Conservation (phyloP, 2,888 invertebrate species). For the Eupithecia tripunctaria region DNA sequence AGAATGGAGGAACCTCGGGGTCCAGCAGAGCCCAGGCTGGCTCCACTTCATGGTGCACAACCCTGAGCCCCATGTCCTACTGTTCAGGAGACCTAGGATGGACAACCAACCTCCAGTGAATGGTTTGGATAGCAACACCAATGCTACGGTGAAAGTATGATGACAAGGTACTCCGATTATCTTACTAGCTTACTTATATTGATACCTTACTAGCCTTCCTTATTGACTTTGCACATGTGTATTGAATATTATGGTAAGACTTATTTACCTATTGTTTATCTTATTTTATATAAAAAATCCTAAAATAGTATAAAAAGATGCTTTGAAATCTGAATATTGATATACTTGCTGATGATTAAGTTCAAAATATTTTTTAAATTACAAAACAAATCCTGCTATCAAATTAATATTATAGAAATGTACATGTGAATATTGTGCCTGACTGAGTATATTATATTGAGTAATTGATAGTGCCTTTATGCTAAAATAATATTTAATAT, state of each 20-base stretch:
- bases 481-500: slow-evolving; percentile 4
- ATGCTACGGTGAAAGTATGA: slow-evolving; percentile 67
- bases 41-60: slow-evolving; percentile 96
- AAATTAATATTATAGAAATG: neutral
- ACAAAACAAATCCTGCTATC: neutral
- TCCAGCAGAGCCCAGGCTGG: slow-evolving; percentile 95
- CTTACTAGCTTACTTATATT: neutral
- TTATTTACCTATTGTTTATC: neutral
- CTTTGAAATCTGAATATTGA: neutral
- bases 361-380: neutral
- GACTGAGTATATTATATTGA: slow-evolving; percentile 28
- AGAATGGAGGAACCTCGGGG: slow-evolving; percentile 97
- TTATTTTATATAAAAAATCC: neutral
- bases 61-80: slow-evolving; percentile 94
- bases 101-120: slow-evolving; percentile 63
- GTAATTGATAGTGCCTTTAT: slow-evolving; percentile 29
- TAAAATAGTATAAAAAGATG: neutral
- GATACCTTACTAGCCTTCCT: neutral
- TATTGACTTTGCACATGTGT: neutral
- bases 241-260: neutral
- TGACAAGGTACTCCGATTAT: neutral
- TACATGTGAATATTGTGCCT: slow-evolving; percentile 6
- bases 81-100: slow-evolving; percentile 88
- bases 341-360: neutral
- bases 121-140: slow-evolving; percentile 64